Evolutionary conservation across 2,888 invertebrate genomes (phyloP).

Genomic region (Phyllotreta cruciferae): DNA sequence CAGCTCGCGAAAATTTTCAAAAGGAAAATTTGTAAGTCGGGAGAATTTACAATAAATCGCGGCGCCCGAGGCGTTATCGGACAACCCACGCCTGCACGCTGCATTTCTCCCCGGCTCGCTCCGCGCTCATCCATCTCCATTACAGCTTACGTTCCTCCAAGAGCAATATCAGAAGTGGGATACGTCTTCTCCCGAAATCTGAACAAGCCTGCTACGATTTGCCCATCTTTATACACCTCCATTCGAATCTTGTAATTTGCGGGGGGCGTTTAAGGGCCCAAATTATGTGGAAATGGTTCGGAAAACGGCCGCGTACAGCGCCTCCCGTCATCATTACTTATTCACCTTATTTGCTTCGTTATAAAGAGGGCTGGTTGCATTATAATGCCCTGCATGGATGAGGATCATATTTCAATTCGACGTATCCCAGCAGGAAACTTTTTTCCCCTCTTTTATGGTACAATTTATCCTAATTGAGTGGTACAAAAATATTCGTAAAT

Average conservation of each 20-base stretch:
- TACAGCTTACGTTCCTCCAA: constrained; percentile 45
- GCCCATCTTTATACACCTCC: too few species aligned
- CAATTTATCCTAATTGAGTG: too few species aligned
- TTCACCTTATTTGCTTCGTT: constrained; percentile 48
- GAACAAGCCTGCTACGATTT: too few species aligned
- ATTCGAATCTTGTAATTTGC: too few species aligned
- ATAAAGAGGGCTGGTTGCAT: constrained; percentile 42
- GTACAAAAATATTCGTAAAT: too few species aligned
- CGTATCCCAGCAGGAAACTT: too few species aligned
- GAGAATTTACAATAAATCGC: constrained; percentile 42
- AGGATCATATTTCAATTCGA: constrained; percentile 26
- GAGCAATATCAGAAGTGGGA: constrained; percentile 1
- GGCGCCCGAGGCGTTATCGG: constrained; percentile 49
- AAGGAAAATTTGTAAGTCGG: constrained; percentile 19
- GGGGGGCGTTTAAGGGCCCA: too few species aligned
- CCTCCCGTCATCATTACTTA: constrained; percentile 49
- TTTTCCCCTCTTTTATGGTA: too few species aligned
- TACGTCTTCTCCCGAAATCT: background rate
- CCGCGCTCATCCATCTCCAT: constrained; percentile 49
- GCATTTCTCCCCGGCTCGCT: constrained; percentile 45
- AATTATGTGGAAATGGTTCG: too few species aligned
- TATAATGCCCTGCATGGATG: constrained; percentile 40
- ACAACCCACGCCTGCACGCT: constrained; percentile 49
- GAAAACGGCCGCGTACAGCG: too few species aligned
- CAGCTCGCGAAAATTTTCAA: too few species aligned